These are phyloP conservation scores for Staurois parvus DNA, from an alignment of 2,797 vertebrate genomes.

Conservation along the genomic window DNA sequence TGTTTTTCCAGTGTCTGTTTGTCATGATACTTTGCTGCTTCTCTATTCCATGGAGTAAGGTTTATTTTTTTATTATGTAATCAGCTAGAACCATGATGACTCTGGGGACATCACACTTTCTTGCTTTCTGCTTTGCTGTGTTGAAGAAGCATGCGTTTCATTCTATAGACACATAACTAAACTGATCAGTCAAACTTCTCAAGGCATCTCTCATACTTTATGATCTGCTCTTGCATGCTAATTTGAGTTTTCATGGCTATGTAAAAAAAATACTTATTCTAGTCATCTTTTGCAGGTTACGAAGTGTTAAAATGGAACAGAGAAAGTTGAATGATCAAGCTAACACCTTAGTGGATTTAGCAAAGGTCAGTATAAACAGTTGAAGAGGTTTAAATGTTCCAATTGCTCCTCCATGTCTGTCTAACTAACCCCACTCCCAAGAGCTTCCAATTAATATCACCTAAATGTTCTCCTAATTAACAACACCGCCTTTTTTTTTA, in stretches of 20 bases:
- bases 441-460: too few species aligned
- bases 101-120: constrained; percentile 74
- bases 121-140: constrained; percentile 76
- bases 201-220: constrained; percentile 89
- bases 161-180: constrained; percentile 81
- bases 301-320: constrained; percentile 99
- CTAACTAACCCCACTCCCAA: too few species aligned
- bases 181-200: constrained; percentile 72
- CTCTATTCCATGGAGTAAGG: constrained; percentile 76
- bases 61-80: constrained; percentile 69
- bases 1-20: constrained; percentile 83
- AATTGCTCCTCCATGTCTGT: not conserved
- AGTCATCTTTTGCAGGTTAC: constrained; percentile 93
- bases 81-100: constrained; percentile 72
- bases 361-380: constrained; percentile 88
- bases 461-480: too few species aligned
- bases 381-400: not conserved
- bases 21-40: constrained; percentile 81
- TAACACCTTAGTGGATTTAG: constrained; percentile 98
- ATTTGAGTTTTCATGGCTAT: constrained; percentile 71
- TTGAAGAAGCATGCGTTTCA: constrained; percentile 91
- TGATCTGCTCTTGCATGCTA: constrained; percentile 84
- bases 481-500: too few species aligned
- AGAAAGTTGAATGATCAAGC: constrained; percentile 99
- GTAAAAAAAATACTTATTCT: constrained; percentile 76